Base-by-base conservation (phyloP, 2,113 vertebrate genomes). In the Scalopus aquaticus region DNA sequence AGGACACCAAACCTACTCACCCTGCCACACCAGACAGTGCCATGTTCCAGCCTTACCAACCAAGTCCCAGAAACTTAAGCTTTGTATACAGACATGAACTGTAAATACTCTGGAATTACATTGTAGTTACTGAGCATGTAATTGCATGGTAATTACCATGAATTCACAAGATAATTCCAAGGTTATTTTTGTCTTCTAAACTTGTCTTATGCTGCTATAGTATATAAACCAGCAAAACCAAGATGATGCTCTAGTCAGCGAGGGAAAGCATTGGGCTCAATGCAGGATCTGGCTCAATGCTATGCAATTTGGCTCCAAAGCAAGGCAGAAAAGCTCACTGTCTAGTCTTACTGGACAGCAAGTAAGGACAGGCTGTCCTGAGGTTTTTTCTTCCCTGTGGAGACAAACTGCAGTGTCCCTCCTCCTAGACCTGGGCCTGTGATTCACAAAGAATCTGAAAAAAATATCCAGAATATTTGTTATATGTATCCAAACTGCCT, bases 141-240 rank as follows among this genome's bases (percentile, higher is more conserved):
- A 96, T 95, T 92, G 90, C 35, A 0, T 84, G 62, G 92, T 95
- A 96, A 95, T 95, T 96, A 78, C 79, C 91, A 93, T 78, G 92
- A 97, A 97, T 95, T 94, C 91, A 95, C 94, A 96, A 94, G 94
- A 83, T 96, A 93, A 94, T 95, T 92, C 95, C 79, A 96, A 97
- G 93, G 82, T 97, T 96, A 95, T 95, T 97, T 95, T 96, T 97
- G 96, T 93, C 79, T 96, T 90, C 79, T 89, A 89, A 95, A 95
- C 91, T 82, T 96, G 92, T 90, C 69, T 94, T 91, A 95, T 91
- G 88, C 88, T 73, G 77, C 74, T 54, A 95, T 93, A 49, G 65
- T 64, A 95, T 54, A 78, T 82, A 90, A 95, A 93, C 44, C 80
- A 94, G 70, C 64, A 92, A 79, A 95, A 60, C 76, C 6, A 79